A percentile compares a stretch with the other conserved stretches of the same genome.
Evolutionary conservation across 2,888 invertebrate species (phyloP).

Genomic region (Disparrhopalites patrizii): DNA sequence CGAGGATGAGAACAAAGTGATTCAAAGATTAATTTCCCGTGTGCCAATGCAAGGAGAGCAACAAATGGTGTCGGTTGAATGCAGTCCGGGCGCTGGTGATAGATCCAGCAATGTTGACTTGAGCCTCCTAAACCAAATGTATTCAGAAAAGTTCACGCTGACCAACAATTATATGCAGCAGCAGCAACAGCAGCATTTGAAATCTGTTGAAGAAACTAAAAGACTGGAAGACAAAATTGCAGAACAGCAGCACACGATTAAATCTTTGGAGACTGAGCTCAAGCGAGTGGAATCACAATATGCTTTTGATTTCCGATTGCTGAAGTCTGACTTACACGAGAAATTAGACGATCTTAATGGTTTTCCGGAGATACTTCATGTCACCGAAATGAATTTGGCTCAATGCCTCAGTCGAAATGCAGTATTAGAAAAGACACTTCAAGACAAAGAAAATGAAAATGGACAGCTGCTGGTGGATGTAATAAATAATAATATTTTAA

Average conservation of each 20-base stretch:
- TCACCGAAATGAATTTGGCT: slow-evolving; percentile 35
- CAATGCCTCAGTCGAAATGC: slow-evolving; percentile 28
- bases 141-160: slow-evolving; percentile 17
- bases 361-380: slow-evolving; percentile 41
- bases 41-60: background rate
- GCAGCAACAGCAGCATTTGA: background rate
- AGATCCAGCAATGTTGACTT: slow-evolving; percentile 14
- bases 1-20: slow-evolving; percentile 34
- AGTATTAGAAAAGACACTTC: slow-evolving; percentile 16
- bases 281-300: slow-evolving; percentile 43
- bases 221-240: slow-evolving; percentile 37
- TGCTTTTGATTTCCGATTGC: slow-evolving; percentile 37
- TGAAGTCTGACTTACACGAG: slow-evolving; percentile 41
- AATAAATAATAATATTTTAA: background rate
- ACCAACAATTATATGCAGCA: background rate
- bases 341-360: slow-evolving; percentile 39
- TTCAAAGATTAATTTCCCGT: slow-evolving; percentile 1
- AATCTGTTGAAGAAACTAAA: slow-evolving; percentile 3
- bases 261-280: slow-evolving; percentile 37
- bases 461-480: slow-evolving; percentile 20
- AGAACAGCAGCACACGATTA: slow-evolving; percentile 38
- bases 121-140: slow-evolving; percentile 16
- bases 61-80: background rate
- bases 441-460: slow-evolving; percentile 24
- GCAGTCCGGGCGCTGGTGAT: background rate